Percentiles rank a stretch among this genome's conserved stretches.
Conservation (phyloP, 2,797 vertebrate genomes). For the Mormyrus hasselquistii region DNA sequence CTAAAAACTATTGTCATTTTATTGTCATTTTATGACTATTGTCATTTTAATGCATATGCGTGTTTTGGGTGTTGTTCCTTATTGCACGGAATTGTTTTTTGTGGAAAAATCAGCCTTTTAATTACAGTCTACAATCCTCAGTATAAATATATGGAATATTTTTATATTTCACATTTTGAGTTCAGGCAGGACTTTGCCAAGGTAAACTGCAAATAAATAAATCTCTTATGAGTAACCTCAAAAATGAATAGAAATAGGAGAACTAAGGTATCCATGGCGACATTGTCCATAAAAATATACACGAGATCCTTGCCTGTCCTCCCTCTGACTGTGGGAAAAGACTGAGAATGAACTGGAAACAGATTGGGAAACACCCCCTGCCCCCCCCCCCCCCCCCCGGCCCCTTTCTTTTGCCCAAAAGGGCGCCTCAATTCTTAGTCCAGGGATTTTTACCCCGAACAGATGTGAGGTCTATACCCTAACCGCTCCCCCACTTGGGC, state of each 20-base stretch:
- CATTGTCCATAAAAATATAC: neutral
- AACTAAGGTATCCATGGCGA: neutral
- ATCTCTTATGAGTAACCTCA: neutral
- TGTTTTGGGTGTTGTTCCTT: neutral
- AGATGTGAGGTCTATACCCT: no score
- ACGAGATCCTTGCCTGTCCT: neutral
- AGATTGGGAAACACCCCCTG: neutral
- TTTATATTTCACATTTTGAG: neutral
- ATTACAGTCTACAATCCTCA: neutral
- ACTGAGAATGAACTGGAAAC: neutral
- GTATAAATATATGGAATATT: neutral
- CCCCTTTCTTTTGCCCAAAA: no score
- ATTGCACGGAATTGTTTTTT: neutral
- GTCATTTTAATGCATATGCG: neutral
- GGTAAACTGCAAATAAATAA: neutral
- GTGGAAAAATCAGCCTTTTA: neutral
- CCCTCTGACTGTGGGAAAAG: constrained; percentile 6
- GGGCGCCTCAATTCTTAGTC: no score
- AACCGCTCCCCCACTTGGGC: no score
- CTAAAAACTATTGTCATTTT: neutral
- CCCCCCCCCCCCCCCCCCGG: neutral
- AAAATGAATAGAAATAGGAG: neutral
- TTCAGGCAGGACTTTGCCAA: constrained; percentile 1
- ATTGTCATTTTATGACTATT: neutral
- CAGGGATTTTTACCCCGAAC: no score